A percentile compares a stretch with the other conserved stretches of the same genome.
These are phyloP conservation scores for Synanthedon myopaeformis DNA, from an alignment of 2,888 invertebrate genomes.

Conservation along the genomic window DNA sequence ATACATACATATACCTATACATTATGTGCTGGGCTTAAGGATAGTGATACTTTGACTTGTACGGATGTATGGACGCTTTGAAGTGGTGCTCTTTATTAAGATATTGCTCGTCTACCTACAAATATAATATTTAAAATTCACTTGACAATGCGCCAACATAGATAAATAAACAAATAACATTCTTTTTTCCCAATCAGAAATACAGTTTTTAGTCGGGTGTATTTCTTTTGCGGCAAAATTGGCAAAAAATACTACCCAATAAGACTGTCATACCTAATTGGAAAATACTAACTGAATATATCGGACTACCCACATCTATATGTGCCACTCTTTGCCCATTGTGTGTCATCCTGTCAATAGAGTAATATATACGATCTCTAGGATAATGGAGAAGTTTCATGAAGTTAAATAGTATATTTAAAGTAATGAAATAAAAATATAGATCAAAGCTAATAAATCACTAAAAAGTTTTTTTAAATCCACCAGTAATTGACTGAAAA, in stretches of 20 bases:
- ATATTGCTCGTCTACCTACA: neutral
- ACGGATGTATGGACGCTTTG: too few species aligned
- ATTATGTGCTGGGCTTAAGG: too few species aligned
- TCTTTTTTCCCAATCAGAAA: neutral
- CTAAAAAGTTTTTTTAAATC: too few species aligned
- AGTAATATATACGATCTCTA: neutral
- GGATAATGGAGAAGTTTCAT: too few species aligned
- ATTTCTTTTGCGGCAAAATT: neutral
- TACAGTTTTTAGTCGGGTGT: neutral
- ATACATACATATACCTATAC: too few species aligned
- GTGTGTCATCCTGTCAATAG: neutral
- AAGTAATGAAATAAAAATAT: too few species aligned
- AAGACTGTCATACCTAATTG: neutral
- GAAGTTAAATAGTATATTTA: too few species aligned
- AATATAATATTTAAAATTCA: neutral
- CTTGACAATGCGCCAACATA: constrained; percentile 58
- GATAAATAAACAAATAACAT: neutral
- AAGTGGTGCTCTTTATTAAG: too few species aligned
- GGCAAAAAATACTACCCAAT: neutral
- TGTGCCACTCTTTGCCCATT: constrained; percentile 29
- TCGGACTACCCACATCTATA: constrained; percentile 20
- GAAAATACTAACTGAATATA: neutral
- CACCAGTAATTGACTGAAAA: too few species aligned
- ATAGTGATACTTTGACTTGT: too few species aligned
- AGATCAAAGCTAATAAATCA: too few species aligned